A percentile compares a stretch with the other conserved stretches of the same genome.
phyloP scores from a whole-genome alignment of 2,888 invertebrate species.

The Macrophya annulata region DNA sequence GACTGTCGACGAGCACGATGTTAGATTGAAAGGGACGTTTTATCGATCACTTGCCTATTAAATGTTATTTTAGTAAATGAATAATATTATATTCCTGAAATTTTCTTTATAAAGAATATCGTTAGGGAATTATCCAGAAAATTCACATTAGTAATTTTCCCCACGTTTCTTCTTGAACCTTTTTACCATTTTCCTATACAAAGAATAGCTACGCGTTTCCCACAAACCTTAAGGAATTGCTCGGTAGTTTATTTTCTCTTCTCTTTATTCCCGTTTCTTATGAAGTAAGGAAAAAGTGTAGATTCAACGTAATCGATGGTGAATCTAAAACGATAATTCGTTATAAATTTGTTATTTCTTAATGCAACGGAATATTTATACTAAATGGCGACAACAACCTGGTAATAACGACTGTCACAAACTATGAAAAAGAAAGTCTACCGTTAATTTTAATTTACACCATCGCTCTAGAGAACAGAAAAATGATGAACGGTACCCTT shows the following conservation, averaged over 20 bases:
- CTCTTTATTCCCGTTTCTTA: neutral
- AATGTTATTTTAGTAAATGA: neutral
- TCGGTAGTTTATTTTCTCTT: neutral
- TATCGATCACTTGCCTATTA: slow-evolving; percentile 37
- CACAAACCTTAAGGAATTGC: neutral
- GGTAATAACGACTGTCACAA: neutral
- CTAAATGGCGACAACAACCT: neutral
- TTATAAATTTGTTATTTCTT: neutral
- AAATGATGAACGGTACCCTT: slow-evolving; percentile 18
- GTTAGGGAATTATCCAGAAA: neutral
- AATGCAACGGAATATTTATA: neutral
- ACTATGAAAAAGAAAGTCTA: slow-evolving; percentile 38
- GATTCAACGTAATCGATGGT: too few relatives aligned
- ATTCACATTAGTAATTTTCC: neutral
- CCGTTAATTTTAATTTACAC: slow-evolving; percentile 33
- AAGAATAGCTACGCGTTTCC: neutral
- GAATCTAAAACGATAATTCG: neutral
- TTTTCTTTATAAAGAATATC: neutral
- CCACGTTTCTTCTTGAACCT: neutral
- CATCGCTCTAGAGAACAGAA: slow-evolving; percentile 14
- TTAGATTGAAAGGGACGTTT: slow-evolving; percentile 51
- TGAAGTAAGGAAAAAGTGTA: neutral
- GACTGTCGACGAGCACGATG: slow-evolving; percentile 43
- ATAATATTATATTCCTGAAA: neutral
- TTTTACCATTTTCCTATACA: neutral